Conservation (phyloP, 2,797 vertebrate species). For the Peromyscus nudipes region DNA sequence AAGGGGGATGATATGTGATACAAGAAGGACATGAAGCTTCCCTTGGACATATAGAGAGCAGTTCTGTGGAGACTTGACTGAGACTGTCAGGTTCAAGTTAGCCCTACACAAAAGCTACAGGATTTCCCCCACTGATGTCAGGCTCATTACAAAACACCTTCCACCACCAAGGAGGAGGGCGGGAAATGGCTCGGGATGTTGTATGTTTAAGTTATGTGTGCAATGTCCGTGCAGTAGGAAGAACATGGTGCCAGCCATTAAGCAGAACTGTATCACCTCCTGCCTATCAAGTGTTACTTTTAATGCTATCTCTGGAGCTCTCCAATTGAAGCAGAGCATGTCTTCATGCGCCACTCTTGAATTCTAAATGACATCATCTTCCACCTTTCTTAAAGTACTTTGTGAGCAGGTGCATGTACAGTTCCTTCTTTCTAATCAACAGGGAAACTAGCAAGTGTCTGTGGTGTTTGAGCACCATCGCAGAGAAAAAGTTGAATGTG, state of each 20-base stretch:
- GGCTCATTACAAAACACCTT: not conserved
- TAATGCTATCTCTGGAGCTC: not conserved
- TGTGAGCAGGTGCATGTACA: not conserved
- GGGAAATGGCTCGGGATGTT: not conserved
- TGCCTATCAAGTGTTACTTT: not conserved
- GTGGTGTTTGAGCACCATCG: not conserved
- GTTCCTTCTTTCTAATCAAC: not conserved
- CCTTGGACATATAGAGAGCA: not conserved
- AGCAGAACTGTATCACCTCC: not conserved
- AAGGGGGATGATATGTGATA: not conserved
- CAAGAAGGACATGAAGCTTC: not conserved
- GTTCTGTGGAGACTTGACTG: not conserved
- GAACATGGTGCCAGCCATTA: accelerated
- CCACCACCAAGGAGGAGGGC: not conserved
- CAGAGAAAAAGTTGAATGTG: not conserved
- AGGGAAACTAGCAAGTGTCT: not conserved
- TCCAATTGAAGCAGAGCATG: not conserved
- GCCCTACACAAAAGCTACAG: not conserved
- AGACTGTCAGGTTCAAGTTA: not conserved
- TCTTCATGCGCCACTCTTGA: not conserved
- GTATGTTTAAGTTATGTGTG: not conserved
- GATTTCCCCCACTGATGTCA: not conserved
- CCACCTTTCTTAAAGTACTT: not conserved
- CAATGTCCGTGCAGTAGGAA: not conserved
- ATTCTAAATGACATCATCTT: not conserved